phyloP scores from a whole-genome alignment of 2,113 vertebrate genomes.

The Oophaga pumilio region DNA sequence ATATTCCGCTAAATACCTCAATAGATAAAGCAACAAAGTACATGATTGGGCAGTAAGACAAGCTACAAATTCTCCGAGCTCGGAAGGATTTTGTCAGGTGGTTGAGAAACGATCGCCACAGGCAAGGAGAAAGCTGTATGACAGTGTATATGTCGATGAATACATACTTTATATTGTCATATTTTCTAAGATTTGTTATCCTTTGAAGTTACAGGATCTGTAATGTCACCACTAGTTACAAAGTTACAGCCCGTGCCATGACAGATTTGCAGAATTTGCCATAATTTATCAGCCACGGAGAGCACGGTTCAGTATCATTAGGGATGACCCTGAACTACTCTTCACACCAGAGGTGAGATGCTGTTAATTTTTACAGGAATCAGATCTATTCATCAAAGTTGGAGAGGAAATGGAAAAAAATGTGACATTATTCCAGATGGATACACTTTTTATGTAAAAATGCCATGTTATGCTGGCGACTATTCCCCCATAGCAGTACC shows the following conservation, averaged over 20 bases:
- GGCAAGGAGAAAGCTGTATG: conserved; percentile 33
- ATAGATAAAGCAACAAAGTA: conserved; percentile 34
- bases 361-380: conserved; percentile 38
- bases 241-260: conserved; percentile 22
- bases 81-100: conserved; percentile 28
- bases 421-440: conserved; percentile 11
- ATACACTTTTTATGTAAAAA: neutral
- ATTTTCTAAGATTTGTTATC: conserved; percentile 44
- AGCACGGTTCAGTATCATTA: conserved; percentile 31
- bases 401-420: neutral
- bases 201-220: conserved; percentile 25
- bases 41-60: neutral
- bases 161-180: conserved; percentile 45
- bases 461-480: neutral
- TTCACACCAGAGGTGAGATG: conserved; percentile 36
- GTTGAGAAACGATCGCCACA: conserved; percentile 36
- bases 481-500: neutral
- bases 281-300: conserved; percentile 38
- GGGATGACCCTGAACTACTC: conserved; percentile 40
- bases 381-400: conserved; percentile 22
- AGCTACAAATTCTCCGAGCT: conserved; percentile 18
- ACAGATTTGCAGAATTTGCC: conserved; percentile 42
- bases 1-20: conserved; percentile 22
- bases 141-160: conserved; percentile 27
- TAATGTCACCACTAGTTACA: conserved; percentile 47